Base-by-base conservation (phyloP, 2,113 vertebrate species). In the Heteronetta atricapilla region DNA sequence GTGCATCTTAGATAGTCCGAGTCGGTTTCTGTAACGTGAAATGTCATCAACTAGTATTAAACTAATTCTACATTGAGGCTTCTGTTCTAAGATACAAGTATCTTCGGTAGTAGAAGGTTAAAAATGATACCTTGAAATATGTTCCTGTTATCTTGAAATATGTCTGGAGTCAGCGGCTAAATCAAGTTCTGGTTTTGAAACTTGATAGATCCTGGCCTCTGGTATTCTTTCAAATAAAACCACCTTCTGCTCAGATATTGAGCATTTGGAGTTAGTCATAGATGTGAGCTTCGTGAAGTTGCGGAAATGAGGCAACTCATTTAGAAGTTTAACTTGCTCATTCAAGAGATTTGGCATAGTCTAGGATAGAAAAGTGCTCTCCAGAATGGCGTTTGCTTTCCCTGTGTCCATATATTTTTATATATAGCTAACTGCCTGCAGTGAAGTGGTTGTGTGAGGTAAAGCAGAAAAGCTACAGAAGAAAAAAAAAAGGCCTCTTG, bases 141-240 rank as follows among this genome's bases (percentile, higher is more conserved):
- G 78, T 56, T 89, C 86, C 84, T 85, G 72, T 91, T 96, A 96
- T 89, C 96, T 92, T 97, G 86, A 93, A 94, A 93, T 87, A 94
- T 82, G 91, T 82, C 94, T 93, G 93, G 80, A 96, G 77, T 94
- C 88, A 96, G 90, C 86, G 74, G 80, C 86, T 81, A 88, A 96
- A 82, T 93, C 80, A 89, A 40, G 53, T 92, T 87, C 86, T 95
- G 92, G 88, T 86, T 95, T 96, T 92, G 86, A 92, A 96, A 90
- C 74, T 44, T 93, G 86, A 90, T 92, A 93, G 92, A 93, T 93
- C 64, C 60, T 62, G 94, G 86, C 78, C 83, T 84, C 94, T 93
- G 90, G 92, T 95, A 94, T 96, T 96, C 73, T 90, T 96, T 95
- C 93, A 94, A 90, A 93, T 93, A 89, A 95, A 96, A 94, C 88